Conservation (phyloP, 2,113 vertebrate genomes). For the Pomatorhinus ruficollis region DNA sequence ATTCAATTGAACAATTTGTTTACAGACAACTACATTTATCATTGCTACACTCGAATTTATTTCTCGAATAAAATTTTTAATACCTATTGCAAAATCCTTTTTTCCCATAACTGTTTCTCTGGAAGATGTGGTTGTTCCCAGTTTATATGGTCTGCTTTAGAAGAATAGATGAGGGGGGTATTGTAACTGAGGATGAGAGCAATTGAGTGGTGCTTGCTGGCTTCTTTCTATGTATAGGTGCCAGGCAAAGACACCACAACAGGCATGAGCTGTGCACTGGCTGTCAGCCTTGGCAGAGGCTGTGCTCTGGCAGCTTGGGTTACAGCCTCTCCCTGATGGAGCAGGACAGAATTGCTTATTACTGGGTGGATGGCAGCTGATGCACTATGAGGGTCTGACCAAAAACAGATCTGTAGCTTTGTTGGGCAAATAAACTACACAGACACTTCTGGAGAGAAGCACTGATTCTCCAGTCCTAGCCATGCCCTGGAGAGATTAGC, state of each 20-base stretch:
- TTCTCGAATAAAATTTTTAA: not conserved
- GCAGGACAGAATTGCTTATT: not conserved
- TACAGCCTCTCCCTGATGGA: not conserved
- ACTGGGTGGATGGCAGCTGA: rapidly evolving
- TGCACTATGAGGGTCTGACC: not conserved
- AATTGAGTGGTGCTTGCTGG: not conserved
- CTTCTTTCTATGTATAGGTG: not conserved
- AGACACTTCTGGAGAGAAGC: not conserved
- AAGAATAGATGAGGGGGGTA: not conserved
- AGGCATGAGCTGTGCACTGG: not conserved
- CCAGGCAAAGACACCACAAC: not conserved
- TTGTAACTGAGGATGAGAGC: not conserved
- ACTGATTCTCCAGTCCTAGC: not conserved
- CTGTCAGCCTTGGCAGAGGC: not conserved
- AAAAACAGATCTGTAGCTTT: not conserved
- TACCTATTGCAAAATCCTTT: not conserved
- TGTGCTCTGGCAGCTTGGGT: not conserved
- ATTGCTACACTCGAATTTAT: not conserved
- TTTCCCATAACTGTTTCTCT: not conserved
- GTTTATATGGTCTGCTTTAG: not conserved
- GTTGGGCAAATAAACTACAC: not conserved
- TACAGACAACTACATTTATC: not conserved
- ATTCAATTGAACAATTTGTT: not conserved
- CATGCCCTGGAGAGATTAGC: not conserved
- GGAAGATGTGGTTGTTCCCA: not conserved